Percentiles rank a stretch among this genome's conserved stretches.
Conservation (phyloP, 2,113 vertebrate species). For the Cololabis saira region DNA sequence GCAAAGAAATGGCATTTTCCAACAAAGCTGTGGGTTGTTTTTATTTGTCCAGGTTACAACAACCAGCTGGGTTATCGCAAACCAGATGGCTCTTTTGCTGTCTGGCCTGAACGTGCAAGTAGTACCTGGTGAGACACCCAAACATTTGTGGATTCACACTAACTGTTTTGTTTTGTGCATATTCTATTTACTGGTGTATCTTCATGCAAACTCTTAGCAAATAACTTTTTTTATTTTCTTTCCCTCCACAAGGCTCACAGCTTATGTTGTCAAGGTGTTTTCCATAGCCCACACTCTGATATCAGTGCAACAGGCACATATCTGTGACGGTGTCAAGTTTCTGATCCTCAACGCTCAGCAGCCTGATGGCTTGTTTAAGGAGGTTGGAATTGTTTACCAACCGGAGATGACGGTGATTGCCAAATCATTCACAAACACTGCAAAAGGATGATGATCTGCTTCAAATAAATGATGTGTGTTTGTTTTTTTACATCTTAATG, state of each 20-base stretch:
- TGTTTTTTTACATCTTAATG: too few relatives aligned
- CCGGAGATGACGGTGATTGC: conserved; percentile 83
- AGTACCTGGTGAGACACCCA: conserved; percentile 46
- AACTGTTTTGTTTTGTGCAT: too few relatives aligned
- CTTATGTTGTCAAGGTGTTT: conserved; percentile 91
- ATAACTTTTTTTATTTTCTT: not conserved
- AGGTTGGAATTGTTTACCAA: conserved; percentile 72
- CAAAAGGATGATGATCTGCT: too few relatives aligned
- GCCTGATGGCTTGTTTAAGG: conserved; percentile 85
- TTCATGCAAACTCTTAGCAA: not conserved
- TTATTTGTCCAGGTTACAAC: conserved; percentile 40
- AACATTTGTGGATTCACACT: too few relatives aligned
- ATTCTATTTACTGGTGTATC: too few relatives aligned
- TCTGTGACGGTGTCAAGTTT: conserved; percentile 88
- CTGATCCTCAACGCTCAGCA: conserved; percentile 84
- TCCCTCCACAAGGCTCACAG: conserved; percentile 84
- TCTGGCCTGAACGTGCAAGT: not conserved
- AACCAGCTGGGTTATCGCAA: conserved; percentile 59
- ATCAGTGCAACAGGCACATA: conserved; percentile 64
- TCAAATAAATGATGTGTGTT: too few relatives aligned
- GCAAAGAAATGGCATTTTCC: not conserved
- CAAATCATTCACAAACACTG: not conserved
- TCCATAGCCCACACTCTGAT: conserved; percentile 79
- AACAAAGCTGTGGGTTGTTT: not conserved
- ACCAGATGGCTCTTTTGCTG: conserved; percentile 64